Percentiles rank a stretch among this genome's conserved stretches.
Conservation (phyloP, 37 sponge, comb jelly and placozoan genomes). For the Oopsacas minuta region DNA sequence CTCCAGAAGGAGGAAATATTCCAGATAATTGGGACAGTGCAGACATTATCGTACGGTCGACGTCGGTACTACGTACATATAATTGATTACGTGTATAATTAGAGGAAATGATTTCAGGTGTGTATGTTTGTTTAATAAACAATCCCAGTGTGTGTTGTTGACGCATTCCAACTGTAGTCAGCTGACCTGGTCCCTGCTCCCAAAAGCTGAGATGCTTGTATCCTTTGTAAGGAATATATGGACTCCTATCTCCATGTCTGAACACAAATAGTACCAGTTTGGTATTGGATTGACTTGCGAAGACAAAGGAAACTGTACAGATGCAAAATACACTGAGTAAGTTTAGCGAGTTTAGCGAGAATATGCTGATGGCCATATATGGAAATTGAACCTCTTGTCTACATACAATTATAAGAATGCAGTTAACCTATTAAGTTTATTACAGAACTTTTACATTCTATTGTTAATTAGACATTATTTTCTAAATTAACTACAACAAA, state of each 20-base stretch:
- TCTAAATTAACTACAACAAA: too few relatives aligned
- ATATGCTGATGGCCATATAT: too few relatives aligned
- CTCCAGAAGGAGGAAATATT: conserved; percentile 41
- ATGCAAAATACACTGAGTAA: too few relatives aligned
- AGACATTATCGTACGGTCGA: conserved; percentile 95
- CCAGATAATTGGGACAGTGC: conserved; percentile 56
- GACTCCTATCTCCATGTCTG: conserved; percentile 19
- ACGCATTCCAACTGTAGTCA: not conserved
- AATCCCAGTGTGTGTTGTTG: not conserved
- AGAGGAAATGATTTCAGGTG: not conserved
- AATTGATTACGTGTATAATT: conserved; percentile 62
- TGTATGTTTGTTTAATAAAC: not conserved
- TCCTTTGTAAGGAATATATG: not conserved
- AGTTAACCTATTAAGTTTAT: too few relatives aligned
- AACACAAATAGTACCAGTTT: not conserved
- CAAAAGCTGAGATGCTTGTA: not conserved
- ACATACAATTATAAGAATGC: too few relatives aligned
- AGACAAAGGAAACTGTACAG: too few relatives aligned
- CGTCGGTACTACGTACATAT: conserved; percentile 77
- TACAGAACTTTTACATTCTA: too few relatives aligned
- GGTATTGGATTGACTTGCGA: not conserved
- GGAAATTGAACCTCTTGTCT: too few relatives aligned
- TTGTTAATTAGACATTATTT: too few relatives aligned
- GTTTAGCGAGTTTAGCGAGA: too few relatives aligned
- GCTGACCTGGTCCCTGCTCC: not conserved